Evolutionary conservation across 2,797 vertebrate genomes (phyloP), one percentile per base, ranked within the genome.

Genomic region (Falco berigora): DNA sequence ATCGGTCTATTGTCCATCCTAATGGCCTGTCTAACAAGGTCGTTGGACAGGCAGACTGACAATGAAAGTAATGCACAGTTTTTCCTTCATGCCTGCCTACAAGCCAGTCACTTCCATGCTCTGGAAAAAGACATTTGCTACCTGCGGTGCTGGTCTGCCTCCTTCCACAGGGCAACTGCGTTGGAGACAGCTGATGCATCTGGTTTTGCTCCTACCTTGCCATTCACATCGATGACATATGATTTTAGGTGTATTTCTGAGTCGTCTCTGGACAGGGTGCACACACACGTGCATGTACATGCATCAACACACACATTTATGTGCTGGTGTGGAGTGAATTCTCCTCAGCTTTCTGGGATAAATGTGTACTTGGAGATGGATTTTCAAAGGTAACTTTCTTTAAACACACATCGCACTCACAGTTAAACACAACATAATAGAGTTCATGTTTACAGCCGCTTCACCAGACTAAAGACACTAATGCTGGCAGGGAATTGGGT

Each of bases 61-160:
- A 50, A 47, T 55, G 55, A 62, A 61, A 66, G 67, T 24, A 66
- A 72, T 24, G 64, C 67, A 53, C 42, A 61, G n/a, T 5, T 87
- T 82, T 92, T 77, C 40, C 55, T 94, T 86, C 76, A 61, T 94
- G 91, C 82, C 89, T 97, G 78, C 91, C 91, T 90, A 94, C 78
- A 78, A 91, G 80, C 46, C 87, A 88, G 78, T 53, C 68, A 92
- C 81, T 78, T 77, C 68, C 72, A 44, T 3, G 58, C 58, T 63
- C 81, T 75, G 64, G 64, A 75, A 88, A 91, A 91, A 91, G 75
- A 28, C 20, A 64, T 90, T 94, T 89, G 21, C 85, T 94, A 24
- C 91, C 92, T 88, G 89, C 92, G 90, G 84, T 90, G 86, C 24
- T 93, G 81, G 11, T 77, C 86, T 77, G 84, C 59, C 72, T 94